Evolutionary conservation across 2,113 vertebrate genomes (phyloP).

Genomic region (Rhodinocichla rosea): DNA sequence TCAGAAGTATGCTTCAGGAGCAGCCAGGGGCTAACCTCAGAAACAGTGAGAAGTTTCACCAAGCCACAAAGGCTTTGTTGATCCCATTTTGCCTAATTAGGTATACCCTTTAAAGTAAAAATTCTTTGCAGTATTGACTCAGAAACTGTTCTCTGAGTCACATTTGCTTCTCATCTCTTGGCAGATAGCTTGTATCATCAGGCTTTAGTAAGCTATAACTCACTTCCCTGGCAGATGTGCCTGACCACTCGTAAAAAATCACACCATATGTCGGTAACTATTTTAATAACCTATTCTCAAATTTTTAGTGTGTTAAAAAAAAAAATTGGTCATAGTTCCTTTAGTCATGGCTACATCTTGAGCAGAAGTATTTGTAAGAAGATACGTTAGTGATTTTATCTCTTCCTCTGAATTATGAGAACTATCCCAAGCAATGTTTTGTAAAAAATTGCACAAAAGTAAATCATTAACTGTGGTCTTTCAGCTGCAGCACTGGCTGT

Average conservation of each 20-base stretch:
- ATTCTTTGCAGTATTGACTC: neutral
- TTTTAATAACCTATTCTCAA: neutral
- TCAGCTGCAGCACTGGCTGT: neutral
- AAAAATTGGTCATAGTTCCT: neutral
- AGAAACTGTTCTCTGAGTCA: neutral
- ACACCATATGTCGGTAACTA: neutral
- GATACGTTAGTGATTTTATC: neutral
- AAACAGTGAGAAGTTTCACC: neutral
- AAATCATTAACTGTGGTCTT: neutral
- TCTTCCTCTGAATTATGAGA: neutral
- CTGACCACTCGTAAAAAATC: neutral
- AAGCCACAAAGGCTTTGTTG: neutral
- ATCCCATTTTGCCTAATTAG: neutral
- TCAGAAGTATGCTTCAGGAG: neutral
- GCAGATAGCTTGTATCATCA: neutral
- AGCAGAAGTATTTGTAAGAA: neutral
- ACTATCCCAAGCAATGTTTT: neutral
- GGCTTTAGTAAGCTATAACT: neutral
- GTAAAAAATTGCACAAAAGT: neutral
- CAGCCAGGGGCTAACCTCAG: neutral
- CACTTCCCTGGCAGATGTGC: neutral
- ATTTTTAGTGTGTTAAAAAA: neutral
- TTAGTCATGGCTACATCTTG: neutral
- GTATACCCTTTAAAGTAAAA: neutral
- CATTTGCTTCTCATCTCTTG: constrained; percentile 9